These are phyloP conservation scores for Achatina immaculata DNA, from an alignment of 1,140 invertebrate genomes.

Conservation along the genomic window DNA sequence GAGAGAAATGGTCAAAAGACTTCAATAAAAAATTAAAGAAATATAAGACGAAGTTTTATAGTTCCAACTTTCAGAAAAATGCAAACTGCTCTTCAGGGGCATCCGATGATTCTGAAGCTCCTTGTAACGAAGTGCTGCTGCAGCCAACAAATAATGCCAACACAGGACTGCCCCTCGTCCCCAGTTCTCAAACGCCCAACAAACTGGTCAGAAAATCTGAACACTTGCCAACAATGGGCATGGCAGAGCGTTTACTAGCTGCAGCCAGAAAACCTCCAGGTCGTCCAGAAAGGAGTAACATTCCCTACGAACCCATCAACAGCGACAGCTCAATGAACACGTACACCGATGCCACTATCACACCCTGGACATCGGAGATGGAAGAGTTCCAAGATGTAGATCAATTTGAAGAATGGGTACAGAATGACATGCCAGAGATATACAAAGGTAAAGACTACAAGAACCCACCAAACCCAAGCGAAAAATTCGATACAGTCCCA, in stretches of 20 bases:
- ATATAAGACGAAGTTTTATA: neutral
- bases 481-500: too few species aligned
- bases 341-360: neutral
- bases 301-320: neutral
- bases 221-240: neutral
- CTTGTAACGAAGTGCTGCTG: too few species aligned
- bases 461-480: too few species aligned
- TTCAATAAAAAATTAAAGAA: neutral
- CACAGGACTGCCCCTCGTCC: too few species aligned
- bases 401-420: constrained; percentile 10
- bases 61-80: too few species aligned
- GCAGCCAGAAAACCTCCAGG: neutral
- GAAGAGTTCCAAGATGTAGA: neutral
- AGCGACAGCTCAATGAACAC: neutral
- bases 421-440: neutral
- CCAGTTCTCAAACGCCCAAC: too few species aligned
- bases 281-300: neutral
- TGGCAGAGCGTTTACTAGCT: neutral
- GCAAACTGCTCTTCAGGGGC: neutral
- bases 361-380: neutral
- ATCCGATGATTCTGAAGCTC: neutral
- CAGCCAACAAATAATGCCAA: too few species aligned
- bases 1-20: neutral
- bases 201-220: neutral
- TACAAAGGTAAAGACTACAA: neutral